A percentile compares a stretch with the other conserved stretches of the same genome.
Evolutionary conservation across 2,888 invertebrate genomes (phyloP).

Genomic region (Eristalis tenax): DNA sequence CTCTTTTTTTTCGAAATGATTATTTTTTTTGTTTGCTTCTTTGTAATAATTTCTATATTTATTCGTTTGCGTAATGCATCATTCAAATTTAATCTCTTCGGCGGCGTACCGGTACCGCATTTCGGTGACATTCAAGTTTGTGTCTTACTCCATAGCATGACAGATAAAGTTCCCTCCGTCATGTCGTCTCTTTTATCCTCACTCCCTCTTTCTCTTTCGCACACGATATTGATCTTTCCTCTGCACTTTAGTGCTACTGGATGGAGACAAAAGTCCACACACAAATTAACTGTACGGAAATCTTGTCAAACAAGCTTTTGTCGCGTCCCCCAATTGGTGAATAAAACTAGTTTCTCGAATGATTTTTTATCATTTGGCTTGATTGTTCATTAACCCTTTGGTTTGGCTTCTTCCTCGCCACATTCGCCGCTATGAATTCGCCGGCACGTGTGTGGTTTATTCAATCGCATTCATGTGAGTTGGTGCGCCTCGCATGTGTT

Average conservation of each 20-base stretch:
- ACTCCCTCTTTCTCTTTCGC: neutral
- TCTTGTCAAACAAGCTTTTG: constrained; percentile 30
- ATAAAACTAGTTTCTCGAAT: constrained; percentile 16
- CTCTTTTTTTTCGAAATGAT: neutral
- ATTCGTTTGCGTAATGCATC: constrained; percentile 13
- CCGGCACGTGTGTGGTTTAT: constrained; percentile 8
- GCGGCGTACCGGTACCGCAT: constrained; percentile 13
- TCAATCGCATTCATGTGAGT: neutral
- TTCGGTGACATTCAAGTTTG: constrained; percentile 32
- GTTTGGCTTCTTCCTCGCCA: constrained; percentile 13
- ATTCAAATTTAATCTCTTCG: constrained; percentile 2
- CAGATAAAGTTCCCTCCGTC: constrained; percentile 1
- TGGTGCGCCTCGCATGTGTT: neutral
- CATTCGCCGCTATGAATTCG: constrained; percentile 22
- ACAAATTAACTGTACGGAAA: constrained; percentile 12
- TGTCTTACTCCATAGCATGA: neutral
- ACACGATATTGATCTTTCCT: neutral
- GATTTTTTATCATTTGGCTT: constrained; percentile 25
- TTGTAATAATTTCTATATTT: constrained; percentile 30
- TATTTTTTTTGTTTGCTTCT: neutral
- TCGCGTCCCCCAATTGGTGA: constrained; percentile 5
- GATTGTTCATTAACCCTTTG: constrained; percentile 61
- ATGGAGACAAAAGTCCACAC: neutral
- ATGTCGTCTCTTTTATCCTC: neutral
- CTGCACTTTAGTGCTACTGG: neutral